A percentile compares a stretch with the other conserved stretches of the same genome.
phyloP scores from a whole-genome alignment of 1,140 invertebrate genomes.

The Prorops nasuta region DNA sequence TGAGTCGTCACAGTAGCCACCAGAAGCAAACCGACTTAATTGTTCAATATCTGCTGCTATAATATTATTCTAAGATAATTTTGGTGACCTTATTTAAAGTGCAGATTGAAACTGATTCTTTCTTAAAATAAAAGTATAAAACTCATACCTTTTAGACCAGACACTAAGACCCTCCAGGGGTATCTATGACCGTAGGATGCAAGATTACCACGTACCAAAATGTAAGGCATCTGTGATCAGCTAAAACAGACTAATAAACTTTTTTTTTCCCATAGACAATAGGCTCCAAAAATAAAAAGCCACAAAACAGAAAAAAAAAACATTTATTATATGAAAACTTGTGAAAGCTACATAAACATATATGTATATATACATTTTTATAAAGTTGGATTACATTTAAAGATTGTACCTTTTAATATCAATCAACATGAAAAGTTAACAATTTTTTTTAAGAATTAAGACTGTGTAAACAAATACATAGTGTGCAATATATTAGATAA shows the following conservation, averaged over 20 bases:
- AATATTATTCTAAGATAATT: constrained; percentile 35
- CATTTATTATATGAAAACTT: too few relatives aligned
- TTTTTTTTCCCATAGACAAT: too few relatives aligned
- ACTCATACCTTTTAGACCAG: constrained; percentile 73
- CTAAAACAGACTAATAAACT: constrained; percentile 37
- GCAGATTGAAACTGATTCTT: neutral
- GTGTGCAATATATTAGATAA: too few relatives aligned
- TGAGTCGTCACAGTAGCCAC: constrained; percentile 74
- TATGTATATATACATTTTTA: too few relatives aligned
- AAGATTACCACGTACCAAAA: constrained; percentile 82
- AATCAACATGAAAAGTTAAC: too few relatives aligned
- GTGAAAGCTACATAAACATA: too few relatives aligned
- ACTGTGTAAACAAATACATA: too few relatives aligned
- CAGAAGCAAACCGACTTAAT: constrained; percentile 73
- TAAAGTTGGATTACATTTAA: too few relatives aligned
- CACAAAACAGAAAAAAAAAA: too few relatives aligned
- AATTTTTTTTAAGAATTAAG: too few relatives aligned
- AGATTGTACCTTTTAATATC: too few relatives aligned
- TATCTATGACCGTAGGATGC: constrained; percentile 80
- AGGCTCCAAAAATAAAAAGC: too few relatives aligned
- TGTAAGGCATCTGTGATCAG: constrained; percentile 73
- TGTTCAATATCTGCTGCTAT: constrained; percentile 77
- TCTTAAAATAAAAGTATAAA: constrained; percentile 1
- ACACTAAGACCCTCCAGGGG: constrained; percentile 80
- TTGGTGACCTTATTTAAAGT: constrained; percentile 7